Evolutionary conservation across 37 sponge, comb jelly and placozoan species (phyloP).

Genomic region (Beroe forskalii): DNA sequence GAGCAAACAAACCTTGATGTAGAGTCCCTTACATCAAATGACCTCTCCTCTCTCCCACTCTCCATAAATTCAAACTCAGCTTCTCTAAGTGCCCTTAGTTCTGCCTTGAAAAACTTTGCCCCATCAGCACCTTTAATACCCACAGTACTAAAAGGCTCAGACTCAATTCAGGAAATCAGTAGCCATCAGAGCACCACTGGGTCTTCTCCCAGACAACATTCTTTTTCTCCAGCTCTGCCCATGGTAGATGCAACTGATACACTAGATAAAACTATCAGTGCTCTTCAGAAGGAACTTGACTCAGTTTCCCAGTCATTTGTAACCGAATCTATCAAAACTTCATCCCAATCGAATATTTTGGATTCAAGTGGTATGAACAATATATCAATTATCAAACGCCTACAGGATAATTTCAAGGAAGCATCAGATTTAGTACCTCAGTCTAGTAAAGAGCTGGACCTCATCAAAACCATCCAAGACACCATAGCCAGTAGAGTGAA

Average conservation of each 20-base stretch:
- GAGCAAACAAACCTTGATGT: slow-evolving; percentile 15
- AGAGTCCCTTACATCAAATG: slow-evolving; percentile 7
- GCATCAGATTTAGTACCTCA: background rate
- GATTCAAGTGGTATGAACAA: background rate
- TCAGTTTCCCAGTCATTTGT: slow-evolving; percentile 44
- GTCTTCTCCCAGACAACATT: background rate
- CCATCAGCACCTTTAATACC: background rate
- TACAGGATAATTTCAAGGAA: slow-evolving; percentile 47
- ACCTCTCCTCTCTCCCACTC: background rate
- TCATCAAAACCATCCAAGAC: slow-evolving; percentile 36
- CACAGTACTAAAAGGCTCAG: background rate
- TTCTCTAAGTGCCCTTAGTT: background rate
- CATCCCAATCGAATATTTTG: background rate
- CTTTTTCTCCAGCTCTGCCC: background rate
- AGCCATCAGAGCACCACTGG: background rate
- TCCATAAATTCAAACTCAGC: background rate
- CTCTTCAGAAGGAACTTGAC: slow-evolving; percentile 40
- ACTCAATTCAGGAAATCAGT: background rate
- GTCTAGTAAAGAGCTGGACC: slow-evolving; percentile 34
- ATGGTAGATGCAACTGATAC: background rate
- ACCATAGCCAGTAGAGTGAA: background rate
- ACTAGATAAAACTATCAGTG: slow-evolving; percentile 58
- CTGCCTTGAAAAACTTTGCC: background rate
- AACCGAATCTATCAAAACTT: background rate
- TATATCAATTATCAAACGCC: slow-evolving; percentile 20